These are phyloP conservation scores for Heterocephalus glaber DNA, from an alignment of 2,113 vertebrate species.

Conservation along the genomic window DNA sequence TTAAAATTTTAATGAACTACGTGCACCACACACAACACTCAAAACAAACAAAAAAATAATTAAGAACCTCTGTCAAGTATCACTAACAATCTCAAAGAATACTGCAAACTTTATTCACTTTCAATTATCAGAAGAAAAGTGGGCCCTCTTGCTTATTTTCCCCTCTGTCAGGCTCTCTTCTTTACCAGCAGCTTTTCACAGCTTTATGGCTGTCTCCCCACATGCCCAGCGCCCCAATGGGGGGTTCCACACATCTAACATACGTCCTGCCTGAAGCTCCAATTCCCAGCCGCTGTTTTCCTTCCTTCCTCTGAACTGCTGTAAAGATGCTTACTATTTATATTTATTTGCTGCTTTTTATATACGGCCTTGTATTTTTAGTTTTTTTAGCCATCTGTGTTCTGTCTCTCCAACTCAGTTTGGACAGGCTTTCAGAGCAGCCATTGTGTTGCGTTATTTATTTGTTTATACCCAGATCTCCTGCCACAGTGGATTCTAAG, in stretches of 20 bases:
- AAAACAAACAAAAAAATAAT: not conserved
- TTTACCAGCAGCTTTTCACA: not conserved
- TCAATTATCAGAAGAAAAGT: not conserved
- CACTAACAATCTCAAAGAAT: not conserved
- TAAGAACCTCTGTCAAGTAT: not conserved
- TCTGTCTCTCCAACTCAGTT: conserved; percentile 57
- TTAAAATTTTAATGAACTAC: not conserved
- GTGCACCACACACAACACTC: not conserved
- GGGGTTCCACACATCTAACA: not conserved
- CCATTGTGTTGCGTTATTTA: conserved; percentile 42
- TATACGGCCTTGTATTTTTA: conserved; percentile 77
- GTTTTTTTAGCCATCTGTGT: conserved; percentile 72
- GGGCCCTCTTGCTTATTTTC: not conserved
- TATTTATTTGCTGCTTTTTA: conserved; percentile 78
- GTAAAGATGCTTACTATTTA: conserved; percentile 70
- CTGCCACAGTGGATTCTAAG: not conserved
- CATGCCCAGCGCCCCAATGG: not conserved
- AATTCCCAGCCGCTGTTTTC: conserved; percentile 40
- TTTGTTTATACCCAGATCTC: conserved; percentile 44
- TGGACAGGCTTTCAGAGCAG: conserved; percentile 58
- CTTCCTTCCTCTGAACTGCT: conserved; percentile 54
- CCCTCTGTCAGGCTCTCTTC: not conserved
- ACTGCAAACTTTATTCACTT: not conserved
- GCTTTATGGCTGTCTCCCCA: not conserved
- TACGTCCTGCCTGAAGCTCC: not conserved